Percentiles rank a stretch among this genome's conserved stretches.
Conservation (phyloP, 2,888 invertebrate genomes). For the Amaurobius ferox region DNA sequence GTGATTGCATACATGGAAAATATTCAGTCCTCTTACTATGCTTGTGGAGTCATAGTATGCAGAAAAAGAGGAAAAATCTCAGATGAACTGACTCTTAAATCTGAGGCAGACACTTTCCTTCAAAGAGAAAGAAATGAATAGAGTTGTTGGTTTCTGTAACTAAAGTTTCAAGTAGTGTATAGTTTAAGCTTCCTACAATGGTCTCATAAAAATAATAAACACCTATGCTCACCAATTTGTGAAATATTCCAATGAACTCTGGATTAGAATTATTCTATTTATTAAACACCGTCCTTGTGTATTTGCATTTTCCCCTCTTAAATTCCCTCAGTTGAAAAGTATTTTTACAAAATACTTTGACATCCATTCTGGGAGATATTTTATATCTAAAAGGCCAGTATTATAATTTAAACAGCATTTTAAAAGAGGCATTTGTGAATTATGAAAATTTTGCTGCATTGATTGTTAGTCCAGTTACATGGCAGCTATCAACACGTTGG, state of each 20-base stretch:
- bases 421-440: not conserved
- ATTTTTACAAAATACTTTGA: no score
- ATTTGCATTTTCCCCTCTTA: not conserved
- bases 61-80: conserved; percentile 31
- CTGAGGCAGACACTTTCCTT: conserved; percentile 32
- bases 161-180: conserved; percentile 69
- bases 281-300: conserved; percentile 3
- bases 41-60: conserved; percentile 33
- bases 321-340: no score
- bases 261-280: not conserved
- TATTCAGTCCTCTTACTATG: conserved; percentile 38
- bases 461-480: not conserved
- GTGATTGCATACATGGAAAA: conserved; percentile 26
- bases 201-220: conserved; percentile 19
- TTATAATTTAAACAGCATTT: not conserved
- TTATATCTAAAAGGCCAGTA: not conserved
- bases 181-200: conserved; percentile 65
- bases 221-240: conserved; percentile 3
- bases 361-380: not conserved
- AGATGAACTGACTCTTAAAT: conserved; percentile 24
- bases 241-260: not conserved
- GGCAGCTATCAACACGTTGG: not conserved
- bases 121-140: conserved; percentile 23
- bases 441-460: not conserved
- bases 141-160: conserved; percentile 64